Conservation (phyloP, 2,113 vertebrate species). For the Nematolebias whitei region DNA sequence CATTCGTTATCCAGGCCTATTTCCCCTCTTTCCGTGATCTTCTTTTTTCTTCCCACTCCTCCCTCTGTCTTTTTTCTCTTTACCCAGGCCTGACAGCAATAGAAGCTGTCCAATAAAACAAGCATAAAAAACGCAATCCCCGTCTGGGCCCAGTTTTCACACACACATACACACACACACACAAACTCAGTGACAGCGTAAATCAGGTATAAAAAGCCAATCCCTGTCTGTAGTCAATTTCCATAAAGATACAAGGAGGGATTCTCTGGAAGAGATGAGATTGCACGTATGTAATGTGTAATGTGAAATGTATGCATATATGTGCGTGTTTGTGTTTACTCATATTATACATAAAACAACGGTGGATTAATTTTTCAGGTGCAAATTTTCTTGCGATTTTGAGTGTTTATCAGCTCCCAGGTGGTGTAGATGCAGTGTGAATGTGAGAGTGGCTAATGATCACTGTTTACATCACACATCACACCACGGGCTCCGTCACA, state of each 20-base stretch:
- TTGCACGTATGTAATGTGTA: conserved; percentile 47
- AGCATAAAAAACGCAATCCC: conserved; percentile 67
- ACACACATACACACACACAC: conserved; percentile 17
- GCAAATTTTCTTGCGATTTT: conserved; percentile 9
- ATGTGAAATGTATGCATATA: conserved; percentile 36
- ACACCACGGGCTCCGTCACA: conserved; percentile 55
- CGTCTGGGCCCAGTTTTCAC: conserved; percentile 56
- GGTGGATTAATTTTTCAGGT: conserved; percentile 28
- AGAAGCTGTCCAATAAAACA: conserved; percentile 68
- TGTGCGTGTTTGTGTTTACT: no score
- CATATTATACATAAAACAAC: conserved; percentile 31
- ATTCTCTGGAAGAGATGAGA: conserved; percentile 29
- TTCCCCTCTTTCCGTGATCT: background rate
- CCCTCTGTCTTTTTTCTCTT: background rate
- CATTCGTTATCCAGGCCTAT: background rate
- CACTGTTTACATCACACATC: conserved; percentile 70
- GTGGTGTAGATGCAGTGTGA: conserved; percentile 57
- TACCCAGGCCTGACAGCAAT: conserved; percentile 55
- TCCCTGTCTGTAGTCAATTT: conserved; percentile 71
- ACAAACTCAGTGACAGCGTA: conserved; percentile 33
- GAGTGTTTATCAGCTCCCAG: conserved; percentile 46
- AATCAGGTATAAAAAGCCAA: conserved; percentile 73
- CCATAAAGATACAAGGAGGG: conserved; percentile 66
- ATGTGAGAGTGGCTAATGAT: conserved; percentile 66
- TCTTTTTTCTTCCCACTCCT: background rate